Percentiles rank a stretch among this genome's conserved stretches.
These are phyloP conservation scores for Cyanoramphus novaezelandiae DNA, from an alignment of 2,113 vertebrate species.

Conservation along the genomic window DNA sequence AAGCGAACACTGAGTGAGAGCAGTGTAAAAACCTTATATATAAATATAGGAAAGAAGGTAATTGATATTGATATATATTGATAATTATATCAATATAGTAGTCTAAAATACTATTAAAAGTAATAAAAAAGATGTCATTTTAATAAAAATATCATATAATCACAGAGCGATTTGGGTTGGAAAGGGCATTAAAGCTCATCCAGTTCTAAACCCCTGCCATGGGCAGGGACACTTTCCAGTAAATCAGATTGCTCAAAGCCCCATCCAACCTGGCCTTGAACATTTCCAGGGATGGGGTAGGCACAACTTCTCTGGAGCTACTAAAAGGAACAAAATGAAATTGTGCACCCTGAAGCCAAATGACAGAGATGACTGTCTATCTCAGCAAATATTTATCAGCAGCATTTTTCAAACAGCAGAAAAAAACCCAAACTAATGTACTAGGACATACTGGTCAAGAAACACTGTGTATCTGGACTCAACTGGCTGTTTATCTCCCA, in stretches of 20 bases:
- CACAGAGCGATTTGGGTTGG: neutral
- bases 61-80: neutral
- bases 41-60: neutral
- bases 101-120: neutral
- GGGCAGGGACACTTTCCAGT: neutral
- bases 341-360: fast-evolving
- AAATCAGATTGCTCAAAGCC: neutral
- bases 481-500: neutral
- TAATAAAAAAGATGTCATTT: neutral
- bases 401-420: neutral
- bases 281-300: neutral
- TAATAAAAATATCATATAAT: neutral
- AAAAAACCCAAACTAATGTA: fast-evolving
- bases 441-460: neutral
- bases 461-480: neutral
- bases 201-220: too few species aligned
- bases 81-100: neutral
- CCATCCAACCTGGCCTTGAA: neutral
- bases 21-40: neutral
- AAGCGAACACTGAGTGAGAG: neutral
- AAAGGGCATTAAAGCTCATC: neutral
- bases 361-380: fast-evolving
- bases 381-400: fast-evolving
- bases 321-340: neutral
- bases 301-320: neutral